Conservation (phyloP, 2,113 vertebrate species). For the Takifugu flavidus region DNA sequence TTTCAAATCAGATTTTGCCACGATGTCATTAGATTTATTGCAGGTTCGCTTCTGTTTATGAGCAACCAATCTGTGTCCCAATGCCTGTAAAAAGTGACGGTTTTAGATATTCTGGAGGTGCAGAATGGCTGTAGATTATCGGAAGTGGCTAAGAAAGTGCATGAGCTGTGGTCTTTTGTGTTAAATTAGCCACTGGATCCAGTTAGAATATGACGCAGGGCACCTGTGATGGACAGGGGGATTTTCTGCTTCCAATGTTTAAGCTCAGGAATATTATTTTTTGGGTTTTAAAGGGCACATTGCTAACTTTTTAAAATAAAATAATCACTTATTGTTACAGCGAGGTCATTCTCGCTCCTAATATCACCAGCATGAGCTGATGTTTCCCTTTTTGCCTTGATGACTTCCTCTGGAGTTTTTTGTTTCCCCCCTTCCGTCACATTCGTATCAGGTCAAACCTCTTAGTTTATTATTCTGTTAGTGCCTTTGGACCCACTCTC, state of each 20-base stretch:
- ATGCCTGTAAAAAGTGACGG: too few relatives aligned
- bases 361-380: too few relatives aligned
- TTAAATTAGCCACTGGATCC: slow-evolving; percentile 15
- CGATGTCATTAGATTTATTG: background rate
- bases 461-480: too few relatives aligned
- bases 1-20: background rate
- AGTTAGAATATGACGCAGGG: slow-evolving; percentile 30
- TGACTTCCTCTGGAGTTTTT: too few relatives aligned
- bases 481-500: too few relatives aligned
- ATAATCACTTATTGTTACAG: background rate
- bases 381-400: too few relatives aligned
- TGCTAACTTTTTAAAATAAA: background rate
- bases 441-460: too few relatives aligned
- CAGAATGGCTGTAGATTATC: too few relatives aligned
- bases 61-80: too few relatives aligned
- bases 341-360: too few relatives aligned
- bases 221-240: slow-evolving; percentile 1
- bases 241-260: slow-evolving; percentile 11
- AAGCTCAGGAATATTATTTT: slow-evolving; percentile 18
- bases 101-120: too few relatives aligned
- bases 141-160: slow-evolving; percentile 1
- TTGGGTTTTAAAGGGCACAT: slow-evolving; percentile 16
- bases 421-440: too few relatives aligned
- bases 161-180: slow-evolving; percentile 7
- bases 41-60: background rate